Percentiles rank a stretch among this genome's conserved stretches.
Conservation (phyloP, 1,140 invertebrate genomes). For the Heliothis subflexa region DNA sequence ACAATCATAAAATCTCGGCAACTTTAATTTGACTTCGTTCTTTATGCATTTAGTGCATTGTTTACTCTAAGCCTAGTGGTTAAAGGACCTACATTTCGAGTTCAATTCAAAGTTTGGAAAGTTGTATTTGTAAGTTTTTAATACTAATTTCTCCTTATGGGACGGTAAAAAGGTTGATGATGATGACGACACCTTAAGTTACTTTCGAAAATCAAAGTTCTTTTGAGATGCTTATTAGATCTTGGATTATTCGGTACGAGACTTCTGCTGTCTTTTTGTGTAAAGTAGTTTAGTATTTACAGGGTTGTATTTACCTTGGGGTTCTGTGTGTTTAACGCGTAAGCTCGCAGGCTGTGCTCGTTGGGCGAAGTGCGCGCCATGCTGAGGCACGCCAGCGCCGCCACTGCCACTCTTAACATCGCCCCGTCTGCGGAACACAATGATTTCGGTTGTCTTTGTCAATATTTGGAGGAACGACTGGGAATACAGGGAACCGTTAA, state of each 20-base stretch:
- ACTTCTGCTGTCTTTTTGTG: neutral
- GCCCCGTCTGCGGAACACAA: conserved; percentile 70
- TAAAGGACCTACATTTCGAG: too few relatives aligned
- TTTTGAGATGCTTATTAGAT: neutral
- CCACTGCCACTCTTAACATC: conserved; percentile 80
- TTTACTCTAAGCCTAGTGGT: too few relatives aligned
- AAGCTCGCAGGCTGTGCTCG: conserved; percentile 68
- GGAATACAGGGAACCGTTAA: conserved; percentile 2
- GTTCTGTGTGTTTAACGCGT: conserved; percentile 64
- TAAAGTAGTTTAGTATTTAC: conserved; percentile 24
- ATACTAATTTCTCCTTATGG: too few relatives aligned
- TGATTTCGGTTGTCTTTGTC: conserved; percentile 30
- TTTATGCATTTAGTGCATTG: too few relatives aligned
- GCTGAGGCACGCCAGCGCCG: conserved; percentile 81
- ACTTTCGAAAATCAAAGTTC: too few relatives aligned
- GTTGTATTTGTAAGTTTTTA: too few relatives aligned
- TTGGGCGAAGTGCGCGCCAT: conserved; percentile 78
- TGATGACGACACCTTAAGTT: too few relatives aligned
- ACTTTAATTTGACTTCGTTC: neutral
- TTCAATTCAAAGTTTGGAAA: too few relatives aligned
- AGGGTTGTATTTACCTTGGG: conserved; percentile 52
- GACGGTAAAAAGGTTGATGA: too few relatives aligned
- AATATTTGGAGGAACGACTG: conserved; percentile 14
- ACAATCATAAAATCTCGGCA: neutral
- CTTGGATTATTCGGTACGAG: neutral